A percentile compares a stretch with the other conserved stretches of the same genome.
Evolutionary conservation across 2,113 vertebrate genomes (phyloP).

Genomic region (Lasiurus borealis): DNA sequence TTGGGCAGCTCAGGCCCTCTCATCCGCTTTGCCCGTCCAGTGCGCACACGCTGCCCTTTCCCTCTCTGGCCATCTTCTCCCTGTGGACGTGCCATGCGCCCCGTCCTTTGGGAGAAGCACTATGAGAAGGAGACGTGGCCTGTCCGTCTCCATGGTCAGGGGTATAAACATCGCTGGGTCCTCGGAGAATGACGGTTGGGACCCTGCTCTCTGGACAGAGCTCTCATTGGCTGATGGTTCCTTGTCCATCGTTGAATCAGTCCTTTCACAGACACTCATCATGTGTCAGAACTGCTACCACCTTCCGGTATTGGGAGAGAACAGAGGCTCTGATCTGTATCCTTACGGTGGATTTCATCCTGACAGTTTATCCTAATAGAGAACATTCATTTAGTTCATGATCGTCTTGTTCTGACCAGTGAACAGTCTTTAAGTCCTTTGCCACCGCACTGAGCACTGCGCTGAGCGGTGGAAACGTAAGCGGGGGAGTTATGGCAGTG

Average conservation of each 20-base stretch:
- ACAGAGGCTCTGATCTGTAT: neutral
- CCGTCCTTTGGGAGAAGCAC: neutral
- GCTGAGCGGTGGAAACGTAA: neutral
- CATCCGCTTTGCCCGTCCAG: neutral
- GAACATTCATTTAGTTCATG: neutral
- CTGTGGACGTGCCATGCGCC: neutral
- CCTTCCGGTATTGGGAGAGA: conserved; percentile 43
- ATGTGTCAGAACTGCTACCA: neutral
- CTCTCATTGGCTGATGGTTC: neutral
- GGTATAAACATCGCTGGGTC: neutral
- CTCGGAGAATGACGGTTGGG: neutral
- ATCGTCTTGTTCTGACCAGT: neutral
- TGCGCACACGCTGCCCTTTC: neutral
- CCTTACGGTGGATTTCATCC: neutral
- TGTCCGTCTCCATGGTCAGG: neutral
- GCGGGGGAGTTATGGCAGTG: neutral
- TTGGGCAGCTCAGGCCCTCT: neutral
- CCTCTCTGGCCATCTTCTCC: neutral
- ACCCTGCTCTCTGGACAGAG: neutral
- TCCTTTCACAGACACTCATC: conserved; percentile 23
- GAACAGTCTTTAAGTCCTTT: neutral
- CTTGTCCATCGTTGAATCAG: neutral
- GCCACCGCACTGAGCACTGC: neutral
- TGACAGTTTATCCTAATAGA: neutral
- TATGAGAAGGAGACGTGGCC: neutral